These are phyloP conservation scores for Pangasius sanitwongsei DNA, from an alignment of 2,797 vertebrate species.

Conservation along the genomic window DNA sequence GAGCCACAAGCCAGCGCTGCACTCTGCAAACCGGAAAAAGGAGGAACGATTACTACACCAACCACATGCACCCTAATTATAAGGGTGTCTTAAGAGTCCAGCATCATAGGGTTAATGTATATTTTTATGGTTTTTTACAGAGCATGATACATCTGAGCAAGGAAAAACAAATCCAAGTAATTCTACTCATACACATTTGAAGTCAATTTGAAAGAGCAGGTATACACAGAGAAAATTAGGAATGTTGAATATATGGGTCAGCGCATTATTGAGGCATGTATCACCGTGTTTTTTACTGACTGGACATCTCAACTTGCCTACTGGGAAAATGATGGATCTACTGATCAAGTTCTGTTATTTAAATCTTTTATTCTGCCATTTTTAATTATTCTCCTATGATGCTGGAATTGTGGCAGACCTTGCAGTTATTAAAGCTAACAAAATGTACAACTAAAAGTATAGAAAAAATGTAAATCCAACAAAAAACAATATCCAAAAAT, in stretches of 20 bases:
- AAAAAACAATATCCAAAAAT: background rate
- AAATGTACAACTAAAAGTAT: background rate
- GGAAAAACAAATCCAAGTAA: background rate
- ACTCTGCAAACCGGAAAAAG: constrained; percentile 75
- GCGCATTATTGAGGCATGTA: background rate
- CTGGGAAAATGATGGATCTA: background rate
- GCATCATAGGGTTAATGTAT: background rate
- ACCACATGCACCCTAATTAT: background rate
- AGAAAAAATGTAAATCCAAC: background rate
- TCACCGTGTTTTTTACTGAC: background rate
- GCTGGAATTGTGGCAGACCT: background rate
- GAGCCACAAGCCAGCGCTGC: constrained; percentile 89
- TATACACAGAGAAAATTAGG: background rate
- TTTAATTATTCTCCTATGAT: background rate
- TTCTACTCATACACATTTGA: background rate
- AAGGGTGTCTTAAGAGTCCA: background rate
- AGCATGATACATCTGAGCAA: background rate
- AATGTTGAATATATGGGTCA: background rate
- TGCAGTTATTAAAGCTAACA: background rate
- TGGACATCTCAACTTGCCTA: background rate
- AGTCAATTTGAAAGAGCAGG: background rate
- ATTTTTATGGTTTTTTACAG: background rate
- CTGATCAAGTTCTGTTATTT: background rate
- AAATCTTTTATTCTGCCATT: background rate
- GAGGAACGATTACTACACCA: background rate